Evolutionary conservation across 2,113 vertebrate species (phyloP).

Genomic region (Zootoca vivipara): DNA sequence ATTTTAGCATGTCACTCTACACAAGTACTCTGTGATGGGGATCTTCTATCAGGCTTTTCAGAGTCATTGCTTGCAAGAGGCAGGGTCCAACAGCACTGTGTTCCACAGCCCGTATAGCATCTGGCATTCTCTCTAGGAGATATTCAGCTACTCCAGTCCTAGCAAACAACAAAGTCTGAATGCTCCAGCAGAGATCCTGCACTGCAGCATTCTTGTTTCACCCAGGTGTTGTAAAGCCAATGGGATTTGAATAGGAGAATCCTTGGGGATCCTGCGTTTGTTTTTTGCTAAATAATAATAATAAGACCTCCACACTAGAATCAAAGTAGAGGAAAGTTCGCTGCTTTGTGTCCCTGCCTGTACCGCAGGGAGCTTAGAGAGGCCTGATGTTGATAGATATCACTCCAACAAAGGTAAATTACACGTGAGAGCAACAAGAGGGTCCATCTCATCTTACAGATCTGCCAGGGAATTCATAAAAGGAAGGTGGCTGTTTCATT

Average conservation of each 20-base stretch:
- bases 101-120: background rate
- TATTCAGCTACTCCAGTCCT: background rate
- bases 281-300: background rate
- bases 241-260: background rate
- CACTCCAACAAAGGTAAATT: background rate
- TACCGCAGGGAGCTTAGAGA: background rate
- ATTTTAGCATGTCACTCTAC: background rate
- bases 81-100: too few relatives aligned
- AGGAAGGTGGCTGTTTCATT: constrained; percentile 5
- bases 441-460: background rate
- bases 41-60: background rate
- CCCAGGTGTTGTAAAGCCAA: background rate
- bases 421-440: constrained; percentile 8
- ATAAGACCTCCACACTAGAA: background rate
- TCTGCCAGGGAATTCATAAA: constrained; percentile 19
- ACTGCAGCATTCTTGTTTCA: background rate
- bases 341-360: background rate
- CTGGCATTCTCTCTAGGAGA: background rate
- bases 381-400: background rate
- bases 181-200: background rate
- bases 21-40: background rate
- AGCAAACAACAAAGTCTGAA: background rate
- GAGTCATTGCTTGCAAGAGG: too few relatives aligned
- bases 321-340: too few relatives aligned
- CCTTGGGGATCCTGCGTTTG: background rate